phyloP scores from a whole-genome alignment of 2,797 vertebrate genomes.

The Babyrousa celebensis region DNA sequence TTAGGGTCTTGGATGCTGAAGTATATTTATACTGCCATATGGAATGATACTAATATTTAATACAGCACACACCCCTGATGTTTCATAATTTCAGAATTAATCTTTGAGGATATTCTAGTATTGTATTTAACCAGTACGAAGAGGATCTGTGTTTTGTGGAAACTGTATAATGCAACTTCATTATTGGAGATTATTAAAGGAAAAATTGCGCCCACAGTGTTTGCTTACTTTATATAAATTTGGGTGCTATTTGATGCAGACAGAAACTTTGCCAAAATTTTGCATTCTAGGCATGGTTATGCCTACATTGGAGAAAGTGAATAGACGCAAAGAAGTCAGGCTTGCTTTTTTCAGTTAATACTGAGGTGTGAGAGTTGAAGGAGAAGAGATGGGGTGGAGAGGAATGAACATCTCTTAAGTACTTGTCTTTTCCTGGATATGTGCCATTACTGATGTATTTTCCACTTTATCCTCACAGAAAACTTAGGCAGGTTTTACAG shows the following conservation, averaged over 20 bases:
- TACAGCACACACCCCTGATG: not conserved
- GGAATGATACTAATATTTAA: not conserved
- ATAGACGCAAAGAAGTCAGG: not conserved
- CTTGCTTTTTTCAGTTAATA: slow-evolving; percentile 56
- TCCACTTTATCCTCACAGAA: not conserved
- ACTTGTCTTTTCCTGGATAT: not conserved
- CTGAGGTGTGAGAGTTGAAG: not conserved
- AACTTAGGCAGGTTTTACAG: not conserved
- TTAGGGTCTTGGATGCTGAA: not conserved
- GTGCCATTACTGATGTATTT: not conserved
- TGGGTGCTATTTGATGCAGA: slow-evolving; percentile 35
- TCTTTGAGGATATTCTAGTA: not conserved
- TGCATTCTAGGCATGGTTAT: slow-evolving; percentile 21
- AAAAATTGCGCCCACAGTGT: not conserved
- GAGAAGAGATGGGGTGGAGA: not conserved
- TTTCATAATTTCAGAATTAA: not conserved
- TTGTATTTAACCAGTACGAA: not conserved
- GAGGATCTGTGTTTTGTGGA: not conserved
- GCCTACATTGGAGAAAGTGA: not conserved
- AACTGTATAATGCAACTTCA: not conserved
- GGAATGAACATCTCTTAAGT: not conserved
- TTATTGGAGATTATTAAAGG: not conserved
- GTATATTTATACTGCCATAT: not conserved
- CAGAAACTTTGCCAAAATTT: slow-evolving; percentile 49
- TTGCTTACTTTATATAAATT: not conserved